phyloP scores from a whole-genome alignment of 2,113 vertebrate genomes.

The Onychorhynchus coronatus region DNA sequence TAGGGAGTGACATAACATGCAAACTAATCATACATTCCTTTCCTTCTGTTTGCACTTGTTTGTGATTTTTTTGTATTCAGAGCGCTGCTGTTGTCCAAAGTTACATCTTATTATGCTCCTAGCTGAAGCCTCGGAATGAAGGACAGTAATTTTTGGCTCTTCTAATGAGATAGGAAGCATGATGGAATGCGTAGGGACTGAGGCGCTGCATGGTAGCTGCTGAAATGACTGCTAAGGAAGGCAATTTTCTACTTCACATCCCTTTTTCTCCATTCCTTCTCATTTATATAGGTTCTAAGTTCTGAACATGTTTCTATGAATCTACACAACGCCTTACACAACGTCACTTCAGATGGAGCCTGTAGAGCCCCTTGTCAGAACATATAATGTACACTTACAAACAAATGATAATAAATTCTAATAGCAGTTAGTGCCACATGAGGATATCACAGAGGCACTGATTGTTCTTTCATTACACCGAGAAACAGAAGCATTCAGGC shows the following conservation, averaged over 20 bases:
- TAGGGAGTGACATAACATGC: background rate
- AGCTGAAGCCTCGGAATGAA: background rate
- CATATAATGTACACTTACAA: conserved; percentile 11
- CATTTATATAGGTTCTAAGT: conserved; percentile 24
- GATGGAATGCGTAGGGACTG: background rate
- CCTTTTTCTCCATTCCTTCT: background rate
- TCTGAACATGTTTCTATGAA: conserved; percentile 16
- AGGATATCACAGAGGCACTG: conserved; percentile 23
- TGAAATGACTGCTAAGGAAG: background rate
- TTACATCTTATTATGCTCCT: background rate
- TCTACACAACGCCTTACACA: background rate
- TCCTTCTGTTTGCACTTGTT: background rate
- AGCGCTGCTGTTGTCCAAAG: background rate
- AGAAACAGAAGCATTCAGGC: conserved; percentile 43
- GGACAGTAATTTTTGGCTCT: conserved; percentile 15
- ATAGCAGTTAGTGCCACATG: background rate
- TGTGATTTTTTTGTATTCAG: background rate
- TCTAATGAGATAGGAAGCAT: conserved; percentile 26
- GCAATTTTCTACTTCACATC: conserved; percentile 36
- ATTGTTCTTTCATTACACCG: conserved; percentile 40
- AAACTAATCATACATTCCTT: background rate
- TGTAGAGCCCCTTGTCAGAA: background rate
- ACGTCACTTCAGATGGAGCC: background rate
- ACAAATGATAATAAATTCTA: conserved; percentile 39
- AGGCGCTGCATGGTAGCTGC: background rate